These are phyloP conservation scores for Rhyzopertha dominica DNA, from an alignment of 1,140 invertebrate genomes.

Conservation along the genomic window DNA sequence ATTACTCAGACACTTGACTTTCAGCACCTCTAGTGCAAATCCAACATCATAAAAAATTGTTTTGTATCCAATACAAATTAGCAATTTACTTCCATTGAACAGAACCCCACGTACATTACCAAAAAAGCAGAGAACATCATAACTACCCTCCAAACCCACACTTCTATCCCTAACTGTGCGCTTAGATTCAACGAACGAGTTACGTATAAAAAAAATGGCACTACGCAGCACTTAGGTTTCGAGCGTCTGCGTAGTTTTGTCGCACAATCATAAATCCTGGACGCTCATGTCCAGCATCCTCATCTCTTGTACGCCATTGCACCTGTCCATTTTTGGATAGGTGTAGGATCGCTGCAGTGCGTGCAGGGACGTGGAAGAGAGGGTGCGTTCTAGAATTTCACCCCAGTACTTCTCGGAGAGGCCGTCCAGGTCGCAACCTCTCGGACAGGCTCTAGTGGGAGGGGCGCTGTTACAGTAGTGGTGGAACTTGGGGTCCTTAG, in stretches of 20 bases:
- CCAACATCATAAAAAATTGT: too few relatives aligned
- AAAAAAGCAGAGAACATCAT: too few relatives aligned
- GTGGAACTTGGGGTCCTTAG: slow-evolving; percentile 21
- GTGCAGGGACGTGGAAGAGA: slow-evolving; percentile 63
- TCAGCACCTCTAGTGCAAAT: too few relatives aligned
- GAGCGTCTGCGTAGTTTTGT: slow-evolving; percentile 44
- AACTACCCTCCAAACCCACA: too few relatives aligned
- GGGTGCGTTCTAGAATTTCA: slow-evolving; percentile 65
- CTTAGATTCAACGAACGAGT: too few relatives aligned
- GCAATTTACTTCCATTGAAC: too few relatives aligned
- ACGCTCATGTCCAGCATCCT: slow-evolving; percentile 31
- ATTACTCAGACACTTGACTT: too few relatives aligned
- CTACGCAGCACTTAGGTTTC: too few relatives aligned
- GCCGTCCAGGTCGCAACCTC: slow-evolving; percentile 58
- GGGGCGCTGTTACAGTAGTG: slow-evolving; percentile 30
- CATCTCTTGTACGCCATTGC: slow-evolving; percentile 38
- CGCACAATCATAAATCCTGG: slow-evolving; percentile 44
- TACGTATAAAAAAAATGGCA: too few relatives aligned
- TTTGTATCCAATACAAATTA: too few relatives aligned
- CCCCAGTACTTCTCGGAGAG: slow-evolving; percentile 73
- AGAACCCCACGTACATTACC: too few relatives aligned
- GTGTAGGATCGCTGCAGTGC: slow-evolving; percentile 50
- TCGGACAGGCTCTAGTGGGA: slow-evolving; percentile 24
- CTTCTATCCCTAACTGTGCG: too few relatives aligned
- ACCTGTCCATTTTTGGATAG: slow-evolving; percentile 30